A percentile compares a stretch with the other conserved stretches of the same genome.
phyloP scores from a whole-genome alignment of 2,797 vertebrate species.

The Heliangelus exortis region DNA sequence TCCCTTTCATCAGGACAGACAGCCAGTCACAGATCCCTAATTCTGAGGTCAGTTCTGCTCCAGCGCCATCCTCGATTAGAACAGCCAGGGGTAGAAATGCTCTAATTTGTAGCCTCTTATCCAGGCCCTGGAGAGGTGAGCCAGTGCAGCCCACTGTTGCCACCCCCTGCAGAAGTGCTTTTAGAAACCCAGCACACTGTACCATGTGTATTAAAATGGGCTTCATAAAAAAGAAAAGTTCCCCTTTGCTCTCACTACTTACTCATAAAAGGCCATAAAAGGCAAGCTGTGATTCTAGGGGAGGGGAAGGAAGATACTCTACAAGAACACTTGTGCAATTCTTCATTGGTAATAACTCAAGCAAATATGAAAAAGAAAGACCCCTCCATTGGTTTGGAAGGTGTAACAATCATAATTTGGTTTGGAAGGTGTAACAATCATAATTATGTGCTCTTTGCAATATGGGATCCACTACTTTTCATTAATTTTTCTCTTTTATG shows the following conservation, averaged over 20 bases:
- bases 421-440: not conserved
- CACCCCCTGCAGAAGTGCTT: not conserved
- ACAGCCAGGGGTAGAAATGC: slow-evolving; percentile 32
- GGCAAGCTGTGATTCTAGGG: not conserved
- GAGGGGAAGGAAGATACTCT: not conserved
- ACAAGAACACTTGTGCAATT: not conserved
- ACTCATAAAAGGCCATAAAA: not conserved
- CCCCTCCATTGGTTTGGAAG: not conserved
- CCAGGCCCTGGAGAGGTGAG: not conserved
- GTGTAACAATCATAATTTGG: not conserved
- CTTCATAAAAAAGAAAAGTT: not conserved
- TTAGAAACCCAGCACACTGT: not conserved
- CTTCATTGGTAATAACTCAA: not conserved
- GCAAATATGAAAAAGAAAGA: rapidly evolving
- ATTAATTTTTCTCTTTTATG: not conserved
- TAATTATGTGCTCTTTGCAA: not conserved
- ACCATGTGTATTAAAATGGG: not conserved
- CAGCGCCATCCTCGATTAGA: slow-evolving; percentile 4
- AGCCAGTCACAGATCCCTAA: not conserved
- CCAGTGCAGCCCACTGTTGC: not conserved
- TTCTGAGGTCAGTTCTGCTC: slow-evolving; percentile 56
- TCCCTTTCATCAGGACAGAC: slow-evolving; percentile 46
- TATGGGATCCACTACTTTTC: not conserved
- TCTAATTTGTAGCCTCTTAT: slow-evolving; percentile 38
- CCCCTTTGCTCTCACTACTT: not conserved